Evolutionary conservation across 2,113 vertebrate genomes (phyloP), one percentile per base, ranked within the genome.

Genomic region (Sturnira hondurensis): DNA sequence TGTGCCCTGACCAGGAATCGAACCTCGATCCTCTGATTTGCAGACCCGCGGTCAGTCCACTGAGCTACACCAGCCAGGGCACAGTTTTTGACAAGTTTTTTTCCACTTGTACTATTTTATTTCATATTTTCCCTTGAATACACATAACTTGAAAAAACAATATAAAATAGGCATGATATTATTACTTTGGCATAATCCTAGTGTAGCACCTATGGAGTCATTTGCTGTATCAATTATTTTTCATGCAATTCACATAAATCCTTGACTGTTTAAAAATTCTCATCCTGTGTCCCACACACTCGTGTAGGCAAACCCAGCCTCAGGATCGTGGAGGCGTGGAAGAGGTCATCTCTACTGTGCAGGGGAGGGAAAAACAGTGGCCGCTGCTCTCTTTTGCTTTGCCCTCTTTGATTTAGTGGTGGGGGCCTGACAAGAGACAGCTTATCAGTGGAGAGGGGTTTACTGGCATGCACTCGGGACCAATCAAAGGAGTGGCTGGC

Each of bases 71-170:
- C n/a, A n/a, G n/a, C n/a, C n/a, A n/a, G n/a, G n/a, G n/a, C 24
- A 19, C 91, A 43, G 78, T 10, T 28, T 92, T 63, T 80, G 82
- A 73, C n/a, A 33, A 61, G 15, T 71, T 92, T 90, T 71, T 92
- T 90, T 81, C 81, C 13, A 63, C 36, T 56, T 56, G 15, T 63
- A 15, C 5, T 86, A 38, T 93, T 81, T 78, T n/a, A 76, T 87
- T 86, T 90, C 31, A 24, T 78, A 26, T 74, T 90, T 95, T 92
- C 47, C 24, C 47, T 52, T 73, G 31, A 63, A 12, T 38, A 24
- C 20, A 54, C 3, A 41, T 26, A 73, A 3, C 24, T 73, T 68
- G 92, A 20, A 9, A 61, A 73, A 43, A 65, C 20, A 38, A 3
- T 20, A 31, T 33, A 26, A 87, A 87, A 36, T 20, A 31, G 17